Conservation (phyloP, 2,888 invertebrate genomes). For the Myopa testacea region DNA sequence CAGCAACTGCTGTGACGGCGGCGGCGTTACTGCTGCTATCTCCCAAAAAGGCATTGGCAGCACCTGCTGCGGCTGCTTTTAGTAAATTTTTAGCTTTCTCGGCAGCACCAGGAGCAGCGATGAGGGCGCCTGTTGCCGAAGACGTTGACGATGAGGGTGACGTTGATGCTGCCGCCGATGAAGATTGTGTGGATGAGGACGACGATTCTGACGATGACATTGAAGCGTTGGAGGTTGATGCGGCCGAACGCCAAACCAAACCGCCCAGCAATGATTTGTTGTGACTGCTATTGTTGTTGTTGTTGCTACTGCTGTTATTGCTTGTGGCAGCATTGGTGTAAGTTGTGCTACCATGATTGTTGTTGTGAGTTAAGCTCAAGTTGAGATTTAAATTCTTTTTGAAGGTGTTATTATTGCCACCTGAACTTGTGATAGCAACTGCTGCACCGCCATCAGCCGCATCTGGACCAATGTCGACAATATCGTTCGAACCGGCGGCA, state of each 20-base stretch:
- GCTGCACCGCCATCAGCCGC: slow-evolving; percentile 38
- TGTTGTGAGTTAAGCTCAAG: slow-evolving; percentile 54
- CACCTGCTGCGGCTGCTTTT: slow-evolving; percentile 28
- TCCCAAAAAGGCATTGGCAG: slow-evolving; percentile 14
- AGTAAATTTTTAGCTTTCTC: slow-evolving; percentile 47
- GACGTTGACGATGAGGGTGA: slow-evolving; percentile 50
- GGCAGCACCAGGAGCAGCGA: slow-evolving; percentile 45
- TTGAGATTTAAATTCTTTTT: slow-evolving; percentile 52
- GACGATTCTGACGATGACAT: slow-evolving; percentile 49
- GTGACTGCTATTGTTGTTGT: slow-evolving; percentile 46
- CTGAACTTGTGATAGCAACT: background rate
- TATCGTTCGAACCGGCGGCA: background rate
- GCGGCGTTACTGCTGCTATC: slow-evolving; percentile 15
- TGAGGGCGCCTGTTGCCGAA: slow-evolving; percentile 46
- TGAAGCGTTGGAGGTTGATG: slow-evolving; percentile 54
- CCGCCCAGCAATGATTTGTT: slow-evolving; percentile 50
- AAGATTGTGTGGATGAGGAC: slow-evolving; percentile 51
- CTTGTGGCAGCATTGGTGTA: slow-evolving; percentile 38
- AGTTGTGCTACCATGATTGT: slow-evolving; percentile 45
- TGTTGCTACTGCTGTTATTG: slow-evolving; percentile 46
- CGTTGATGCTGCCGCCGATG: slow-evolving; percentile 47
- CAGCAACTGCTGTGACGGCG: slow-evolving; percentile 22
- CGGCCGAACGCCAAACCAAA: slow-evolving; percentile 60
- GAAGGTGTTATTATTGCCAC: slow-evolving; percentile 49
- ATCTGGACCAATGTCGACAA: background rate